Percentiles rank a stretch among this genome's conserved stretches.
Conservation (phyloP, 1,140 invertebrate genomes). For the Procambarus virginalis region DNA sequence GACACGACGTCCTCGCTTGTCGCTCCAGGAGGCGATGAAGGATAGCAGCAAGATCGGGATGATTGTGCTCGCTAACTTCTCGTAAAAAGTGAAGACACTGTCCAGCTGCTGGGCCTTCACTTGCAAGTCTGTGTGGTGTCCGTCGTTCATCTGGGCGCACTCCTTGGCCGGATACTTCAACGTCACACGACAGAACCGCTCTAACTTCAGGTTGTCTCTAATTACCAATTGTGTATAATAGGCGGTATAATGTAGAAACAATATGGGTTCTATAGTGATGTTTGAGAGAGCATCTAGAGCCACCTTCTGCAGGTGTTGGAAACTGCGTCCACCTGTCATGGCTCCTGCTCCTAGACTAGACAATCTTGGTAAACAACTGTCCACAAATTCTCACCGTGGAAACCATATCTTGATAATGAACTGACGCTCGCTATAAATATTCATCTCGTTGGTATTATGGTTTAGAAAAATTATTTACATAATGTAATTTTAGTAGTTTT, state of each 20-base stretch:
- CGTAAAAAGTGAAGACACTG: neutral
- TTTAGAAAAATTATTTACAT: no score
- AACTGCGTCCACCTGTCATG: neutral
- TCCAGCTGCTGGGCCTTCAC: neutral
- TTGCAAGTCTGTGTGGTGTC: neutral
- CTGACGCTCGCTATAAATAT: no score
- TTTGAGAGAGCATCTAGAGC: neutral
- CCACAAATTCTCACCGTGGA: no score
- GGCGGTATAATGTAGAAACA: neutral
- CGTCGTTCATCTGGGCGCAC: neutral
- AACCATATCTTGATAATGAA: no score
- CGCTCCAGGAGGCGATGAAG: slow-evolving; percentile 41
- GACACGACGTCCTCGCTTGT: slow-evolving; percentile 1
- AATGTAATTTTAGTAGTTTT: no score
- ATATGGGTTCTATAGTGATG: neutral
- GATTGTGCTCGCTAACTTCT: neutral
- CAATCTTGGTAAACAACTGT: no score
- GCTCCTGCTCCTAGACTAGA: neutral
- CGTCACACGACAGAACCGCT: neutral
- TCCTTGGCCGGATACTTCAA: neutral
- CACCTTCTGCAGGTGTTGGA: neutral
- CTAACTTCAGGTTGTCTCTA: neutral
- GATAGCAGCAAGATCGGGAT: slow-evolving; percentile 27
- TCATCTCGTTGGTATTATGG: no score
- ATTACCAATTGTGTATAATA: neutral